phyloP scores from a whole-genome alignment of 1,140 invertebrate species.

The Bombyx mori region DNA sequence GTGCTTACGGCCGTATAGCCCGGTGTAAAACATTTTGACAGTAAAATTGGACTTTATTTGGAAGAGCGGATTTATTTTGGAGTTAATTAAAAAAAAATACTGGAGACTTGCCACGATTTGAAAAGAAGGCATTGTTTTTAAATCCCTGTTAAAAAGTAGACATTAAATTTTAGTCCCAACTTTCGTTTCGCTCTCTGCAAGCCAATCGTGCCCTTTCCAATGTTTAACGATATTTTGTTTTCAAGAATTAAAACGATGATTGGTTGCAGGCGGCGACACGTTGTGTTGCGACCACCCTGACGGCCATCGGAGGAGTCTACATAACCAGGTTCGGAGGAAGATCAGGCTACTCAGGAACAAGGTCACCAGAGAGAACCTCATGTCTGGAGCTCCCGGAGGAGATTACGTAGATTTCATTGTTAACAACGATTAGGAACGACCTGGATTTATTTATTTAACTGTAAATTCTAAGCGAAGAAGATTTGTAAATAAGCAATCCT shows the following conservation, averaged over 20 bases:
- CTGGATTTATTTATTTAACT: too few relatives aligned
- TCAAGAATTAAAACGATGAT: conserved; percentile 33
- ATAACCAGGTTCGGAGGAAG: conserved; percentile 40
- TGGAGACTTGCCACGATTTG: too few relatives aligned
- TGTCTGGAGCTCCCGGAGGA: conserved; percentile 30
- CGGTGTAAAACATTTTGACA: not conserved
- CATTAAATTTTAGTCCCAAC: conserved; percentile 3
- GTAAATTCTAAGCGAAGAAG: too few relatives aligned
- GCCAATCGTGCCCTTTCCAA: conserved; percentile 28
- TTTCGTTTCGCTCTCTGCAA: conserved; percentile 29
- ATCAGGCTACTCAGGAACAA: conserved; percentile 35
- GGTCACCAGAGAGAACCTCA: conserved; percentile 50
- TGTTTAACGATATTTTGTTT: conserved; percentile 15
- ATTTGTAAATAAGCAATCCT: too few relatives aligned
- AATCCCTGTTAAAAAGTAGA: too few relatives aligned
- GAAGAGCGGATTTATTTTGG: too few relatives aligned
- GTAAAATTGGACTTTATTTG: too few relatives aligned
- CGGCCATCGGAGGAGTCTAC: conserved; percentile 49
- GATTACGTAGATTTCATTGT: conserved; percentile 60
- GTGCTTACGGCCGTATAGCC: not conserved
- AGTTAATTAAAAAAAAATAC: too few relatives aligned
- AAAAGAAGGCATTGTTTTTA: too few relatives aligned
- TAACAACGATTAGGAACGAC: conserved; percentile 44
- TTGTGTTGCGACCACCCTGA: conserved; percentile 53
- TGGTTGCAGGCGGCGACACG: conserved; percentile 65